These are phyloP conservation scores for Ianthella basta DNA, from an alignment of 37 sponge, comb jelly and placozoan genomes.

Conservation along the genomic window DNA sequence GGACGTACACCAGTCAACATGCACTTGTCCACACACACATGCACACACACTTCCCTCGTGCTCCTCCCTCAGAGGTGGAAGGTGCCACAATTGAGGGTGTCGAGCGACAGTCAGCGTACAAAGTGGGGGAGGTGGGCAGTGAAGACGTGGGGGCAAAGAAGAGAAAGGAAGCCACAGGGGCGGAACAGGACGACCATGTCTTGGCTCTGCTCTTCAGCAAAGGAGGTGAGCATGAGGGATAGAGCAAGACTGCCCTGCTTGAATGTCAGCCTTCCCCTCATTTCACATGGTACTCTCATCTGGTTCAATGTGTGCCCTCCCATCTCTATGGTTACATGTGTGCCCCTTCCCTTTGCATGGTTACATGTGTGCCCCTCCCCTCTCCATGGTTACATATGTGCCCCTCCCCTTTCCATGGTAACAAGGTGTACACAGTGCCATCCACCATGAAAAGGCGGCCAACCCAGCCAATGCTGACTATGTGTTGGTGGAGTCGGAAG, in stretches of 20 bases:
- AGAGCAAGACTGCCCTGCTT: background rate
- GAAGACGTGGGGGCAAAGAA: conserved; percentile 37
- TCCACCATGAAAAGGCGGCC: conserved; percentile 88
- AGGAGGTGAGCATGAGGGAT: conserved; percentile 51
- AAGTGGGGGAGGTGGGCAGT: background rate
- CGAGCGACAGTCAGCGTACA: conserved; percentile 37
- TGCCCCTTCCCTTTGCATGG: no score
- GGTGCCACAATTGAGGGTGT: conserved; percentile 63
- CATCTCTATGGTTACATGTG: no score
- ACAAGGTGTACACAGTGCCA: conserved; percentile 85
- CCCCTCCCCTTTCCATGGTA: no score
- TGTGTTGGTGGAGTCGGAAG: conserved; percentile 84
- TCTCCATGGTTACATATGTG: no score
- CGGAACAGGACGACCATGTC: conserved; percentile 67
- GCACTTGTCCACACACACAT: background rate
- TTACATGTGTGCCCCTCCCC: no score
- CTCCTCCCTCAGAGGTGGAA: conserved; percentile 40
- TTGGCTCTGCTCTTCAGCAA: conserved; percentile 81
- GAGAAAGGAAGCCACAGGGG: background rate
- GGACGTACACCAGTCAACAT: background rate
- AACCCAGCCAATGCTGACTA: conserved; percentile 77
- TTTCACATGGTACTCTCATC: no score
- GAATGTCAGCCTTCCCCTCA: no score
- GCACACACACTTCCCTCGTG: background rate
- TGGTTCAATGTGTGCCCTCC: no score